Base-by-base conservation (phyloP, 2,113 vertebrate species). In the Gallinago jamesoni region DNA sequence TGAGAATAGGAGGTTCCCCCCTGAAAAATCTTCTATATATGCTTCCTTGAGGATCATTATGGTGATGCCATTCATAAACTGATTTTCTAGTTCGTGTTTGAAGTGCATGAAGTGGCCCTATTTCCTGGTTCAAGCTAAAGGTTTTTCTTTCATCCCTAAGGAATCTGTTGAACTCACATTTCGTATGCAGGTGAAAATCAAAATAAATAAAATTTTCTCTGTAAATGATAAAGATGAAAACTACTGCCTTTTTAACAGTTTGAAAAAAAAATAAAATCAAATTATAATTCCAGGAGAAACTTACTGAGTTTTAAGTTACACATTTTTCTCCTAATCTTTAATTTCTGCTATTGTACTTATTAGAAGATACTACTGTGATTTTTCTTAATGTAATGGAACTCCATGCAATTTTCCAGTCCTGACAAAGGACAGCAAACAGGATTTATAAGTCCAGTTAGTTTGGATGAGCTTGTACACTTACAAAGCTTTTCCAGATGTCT, bases 401-500 rank as follows among this genome's bases (percentile, higher is more conserved):
- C 56, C n/a, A 37, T 69, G 41, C 39, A 95, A 53, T 14, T 93
- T 87, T 94, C 37, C 53, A 89, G 37, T 56, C 20, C 55, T 73
- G 69, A 60, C 41, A 72, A 72, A 76, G 17, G 28, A 82, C 57
- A 31, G 83, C 19, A 77, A 81, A 60, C 63, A 59, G 9, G 22
- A 7, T 94, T 94, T 89, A 82, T 62, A 92, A 15, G 69, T 84
- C 45, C 1, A 9, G 30, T 92, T 57, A 73, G 39, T 92, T 89
- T 87, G 45, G 48, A 84, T 89, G 80, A 75, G 30, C 7, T 89
- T 68, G 8, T 56, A 81, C 20, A 9, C 13, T 30, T 96, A 22
- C 35, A 87, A 77, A 94, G 28, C n/a, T 92, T 95, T 92, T 89
- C 64, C 80, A 95, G 59, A 82, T 84, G 69, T 87, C 57, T 87